Base-by-base conservation (phyloP, 2,888 invertebrate genomes). In the Spicauda simplicius region DNA sequence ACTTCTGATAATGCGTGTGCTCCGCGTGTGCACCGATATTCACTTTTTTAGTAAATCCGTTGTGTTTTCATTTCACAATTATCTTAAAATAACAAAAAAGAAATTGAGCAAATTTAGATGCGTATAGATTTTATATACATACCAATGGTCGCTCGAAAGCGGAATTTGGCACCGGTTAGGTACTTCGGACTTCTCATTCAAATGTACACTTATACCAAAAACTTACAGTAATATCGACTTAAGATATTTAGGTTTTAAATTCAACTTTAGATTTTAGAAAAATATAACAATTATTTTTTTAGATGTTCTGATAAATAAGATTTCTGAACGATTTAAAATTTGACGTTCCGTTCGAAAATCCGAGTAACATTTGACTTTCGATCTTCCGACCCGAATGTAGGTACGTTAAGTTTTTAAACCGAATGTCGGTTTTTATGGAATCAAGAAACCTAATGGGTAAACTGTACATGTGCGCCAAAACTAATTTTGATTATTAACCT, bases 91-190 rank as follows among this genome's bases (percentile, higher is more conserved):
- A 41, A 64, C 30, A 53, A 53, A 65, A 52, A 37, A n/a, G 20
- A 53, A 58, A 80, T 88, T 88, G 87, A 87, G 87, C 87, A 88
- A 87, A 82, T 85, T 84, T 80, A 72, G 74, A 76, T 73, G 73
- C 69, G 71, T 37, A 37, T 58, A 30, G 18, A 18, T 5, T 45
- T n/a, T 48, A 45, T 55, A 45, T 18, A 56, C 12, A 57, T 8
- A 45, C 41, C 57, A 57, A 45, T 41, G 52, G 33, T 82, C 69
- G 65, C 64, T 68, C 69, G 25, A 58, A 58, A 63, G 66, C 68
- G 70, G 56, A 76, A 75, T 80, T 90, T 90, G 90, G 91, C 91
- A 88, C 90, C 91, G 78, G 73, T 86, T 87, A 91, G 91, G 91
- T 91, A 91, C 91, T 85, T 84, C 76, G 84, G 89, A 87, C 87